phyloP scores from a whole-genome alignment of 2,888 invertebrate species.

The Drosophila mettleri region DNA sequence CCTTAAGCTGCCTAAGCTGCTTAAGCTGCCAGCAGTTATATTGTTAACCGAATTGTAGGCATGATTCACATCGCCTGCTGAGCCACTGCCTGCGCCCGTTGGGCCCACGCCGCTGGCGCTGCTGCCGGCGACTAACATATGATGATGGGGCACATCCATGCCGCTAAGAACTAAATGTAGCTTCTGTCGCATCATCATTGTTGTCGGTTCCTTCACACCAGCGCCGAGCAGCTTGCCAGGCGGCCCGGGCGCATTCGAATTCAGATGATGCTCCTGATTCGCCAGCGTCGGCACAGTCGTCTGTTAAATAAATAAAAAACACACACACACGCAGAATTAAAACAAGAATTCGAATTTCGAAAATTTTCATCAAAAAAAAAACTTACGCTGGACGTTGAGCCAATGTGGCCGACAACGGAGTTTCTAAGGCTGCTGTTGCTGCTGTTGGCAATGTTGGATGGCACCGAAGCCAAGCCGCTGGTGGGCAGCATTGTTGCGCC shows the following conservation, averaged over 20 bases:
- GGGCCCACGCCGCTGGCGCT: conserved; percentile 34
- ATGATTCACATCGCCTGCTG: conserved; percentile 73
- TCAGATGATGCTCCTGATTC: conserved; percentile 84
- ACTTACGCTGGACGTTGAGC: conserved; percentile 74
- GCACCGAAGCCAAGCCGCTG: conserved; percentile 76
- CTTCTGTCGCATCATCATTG: conserved; percentile 78
- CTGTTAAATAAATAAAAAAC: conserved; percentile 38
- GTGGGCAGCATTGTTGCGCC: conserved; percentile 81
- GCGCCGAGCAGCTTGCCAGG: conserved; percentile 84
- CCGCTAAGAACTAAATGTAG: conserved; percentile 73
- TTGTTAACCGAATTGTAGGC: conserved; percentile 75
- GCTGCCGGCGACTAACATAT: conserved; percentile 51
- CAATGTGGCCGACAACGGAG: conserved; percentile 73
- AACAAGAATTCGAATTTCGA: too few species aligned
- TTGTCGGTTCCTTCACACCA: conserved; percentile 84
- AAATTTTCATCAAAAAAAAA: too few species aligned
- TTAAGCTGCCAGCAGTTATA: conserved; percentile 74
- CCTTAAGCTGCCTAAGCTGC: conserved; percentile 80
- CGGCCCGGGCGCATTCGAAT: conserved; percentile 85
- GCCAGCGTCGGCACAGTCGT: conserved; percentile 73
- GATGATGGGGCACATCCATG: conserved; percentile 78
- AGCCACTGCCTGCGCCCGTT: conserved; percentile 40
- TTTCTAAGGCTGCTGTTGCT: conserved; percentile 74
- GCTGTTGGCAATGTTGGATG: conserved; percentile 61
- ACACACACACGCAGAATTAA: neutral